Percentiles rank a stretch among this genome's conserved stretches.
Conservation (phyloP, 2,797 vertebrate genomes). For the Cheirogaleus major region DNA sequence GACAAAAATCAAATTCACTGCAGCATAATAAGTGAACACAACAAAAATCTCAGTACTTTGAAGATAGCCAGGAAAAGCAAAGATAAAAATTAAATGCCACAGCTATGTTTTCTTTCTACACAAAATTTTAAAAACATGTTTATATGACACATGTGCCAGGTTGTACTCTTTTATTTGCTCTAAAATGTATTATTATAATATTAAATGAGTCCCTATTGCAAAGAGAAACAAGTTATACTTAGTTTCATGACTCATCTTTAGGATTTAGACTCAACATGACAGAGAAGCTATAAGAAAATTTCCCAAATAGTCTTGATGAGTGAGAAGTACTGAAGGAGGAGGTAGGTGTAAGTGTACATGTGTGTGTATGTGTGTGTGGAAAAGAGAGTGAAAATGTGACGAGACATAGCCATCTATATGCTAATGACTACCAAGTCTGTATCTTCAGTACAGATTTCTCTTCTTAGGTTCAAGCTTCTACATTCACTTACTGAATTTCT, state of each 20-base stretch:
- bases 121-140: background rate
- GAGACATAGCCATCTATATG: background rate
- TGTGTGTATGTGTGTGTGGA: background rate
- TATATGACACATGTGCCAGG: background rate
- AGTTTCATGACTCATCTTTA: constrained; percentile 9
- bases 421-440: background rate
- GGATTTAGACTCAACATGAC: background rate
- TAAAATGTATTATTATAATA: background rate
- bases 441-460: background rate
- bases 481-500: background rate
- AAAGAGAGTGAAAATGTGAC: background rate
- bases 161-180: background rate
- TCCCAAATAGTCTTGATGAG: background rate
- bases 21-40: background rate
- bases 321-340: background rate
- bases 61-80: background rate
- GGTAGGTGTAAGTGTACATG: background rate
- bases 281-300: background rate
- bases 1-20: constrained; percentile 17
- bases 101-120: background rate
- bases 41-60: background rate
- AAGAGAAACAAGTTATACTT: background rate
- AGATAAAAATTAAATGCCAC: background rate
- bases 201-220: background rate
- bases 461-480: background rate